Conservation (phyloP, 2,113 vertebrate genomes). For the Ameiurus melas region DNA sequence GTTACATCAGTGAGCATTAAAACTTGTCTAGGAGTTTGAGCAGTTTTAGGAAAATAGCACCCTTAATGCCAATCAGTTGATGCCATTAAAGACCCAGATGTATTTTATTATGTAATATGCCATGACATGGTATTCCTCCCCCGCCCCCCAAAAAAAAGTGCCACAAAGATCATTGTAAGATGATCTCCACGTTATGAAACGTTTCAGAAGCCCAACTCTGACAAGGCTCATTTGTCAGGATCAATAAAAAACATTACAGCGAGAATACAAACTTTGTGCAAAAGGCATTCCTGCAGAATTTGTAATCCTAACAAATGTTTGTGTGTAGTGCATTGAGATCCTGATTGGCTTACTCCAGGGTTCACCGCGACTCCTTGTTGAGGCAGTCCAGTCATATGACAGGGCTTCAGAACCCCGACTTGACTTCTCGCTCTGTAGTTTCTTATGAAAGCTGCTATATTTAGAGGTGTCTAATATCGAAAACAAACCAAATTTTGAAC, state of each 20-base stretch:
- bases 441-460: slow-evolving; percentile 53
- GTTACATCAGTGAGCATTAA: slow-evolving; percentile 25
- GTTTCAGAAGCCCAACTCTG: slow-evolving; percentile 6
- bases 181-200: slow-evolving; percentile 7
- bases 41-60: slow-evolving; percentile 20
- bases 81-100: slow-evolving; percentile 36
- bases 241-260: slow-evolving; percentile 10
- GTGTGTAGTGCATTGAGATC: slow-evolving; percentile 17
- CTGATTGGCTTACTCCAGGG: neutral
- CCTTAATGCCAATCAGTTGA: slow-evolving; percentile 24
- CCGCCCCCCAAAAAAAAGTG: neutral
- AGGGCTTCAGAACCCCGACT: slow-evolving; percentile 28
- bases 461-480: slow-evolving; percentile 45
- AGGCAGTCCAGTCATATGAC: slow-evolving; percentile 42
- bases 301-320: slow-evolving; percentile 37
- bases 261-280: slow-evolving; percentile 35
- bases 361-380: neutral
- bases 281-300: slow-evolving; percentile 37
- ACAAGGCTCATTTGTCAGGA: neutral
- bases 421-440: slow-evolving; percentile 33
- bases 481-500: slow-evolving; percentile 52
- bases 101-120: slow-evolving; percentile 41
- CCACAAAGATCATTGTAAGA: slow-evolving; percentile 24
- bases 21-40: slow-evolving; percentile 23
- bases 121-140: slow-evolving; percentile 7